These are phyloP conservation scores for Bombus difficillimus DNA, from an alignment of 1,140 invertebrate genomes.

Conservation along the genomic window DNA sequence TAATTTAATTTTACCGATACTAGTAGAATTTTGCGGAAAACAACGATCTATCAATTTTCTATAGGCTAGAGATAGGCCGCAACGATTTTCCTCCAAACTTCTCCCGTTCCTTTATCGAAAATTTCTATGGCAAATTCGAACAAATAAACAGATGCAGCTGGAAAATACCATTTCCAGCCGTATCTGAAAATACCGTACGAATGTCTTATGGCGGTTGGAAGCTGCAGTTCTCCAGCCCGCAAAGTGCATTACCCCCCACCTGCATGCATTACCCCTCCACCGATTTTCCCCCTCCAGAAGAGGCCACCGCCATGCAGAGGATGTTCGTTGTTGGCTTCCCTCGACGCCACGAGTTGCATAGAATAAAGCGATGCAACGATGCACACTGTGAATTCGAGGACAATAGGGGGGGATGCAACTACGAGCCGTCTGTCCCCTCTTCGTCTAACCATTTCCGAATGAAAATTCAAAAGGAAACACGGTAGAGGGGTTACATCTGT, in stretches of 20 bases:
- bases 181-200: conserved; percentile 34
- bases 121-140: too few species aligned
- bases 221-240: conserved; percentile 23
- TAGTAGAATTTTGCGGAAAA: fast-evolving
- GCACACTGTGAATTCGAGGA: conserved; percentile 51
- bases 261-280: conserved; percentile 48
- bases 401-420: conserved; percentile 49
- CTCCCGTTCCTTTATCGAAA: too few species aligned
- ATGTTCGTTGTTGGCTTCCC: conserved; percentile 58
- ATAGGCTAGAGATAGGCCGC: too few species aligned
- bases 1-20: too few species aligned
- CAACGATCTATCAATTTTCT: too few species aligned
- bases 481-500: conserved; percentile 33
- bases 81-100: too few species aligned
- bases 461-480: conserved; percentile 19
- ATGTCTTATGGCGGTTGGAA: conserved; percentile 19
- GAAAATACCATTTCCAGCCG: not conserved
- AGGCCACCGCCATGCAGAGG: conserved; percentile 27
- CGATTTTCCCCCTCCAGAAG: conserved; percentile 38
- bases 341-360: conserved; percentile 49
- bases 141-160: not conserved
- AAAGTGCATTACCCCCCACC: conserved; percentile 63
- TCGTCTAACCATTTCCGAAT: conserved; percentile 30
- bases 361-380: conserved; percentile 59
- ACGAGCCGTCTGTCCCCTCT: conserved; percentile 15